Evolutionary conservation across 2,797 vertebrate species (phyloP), one percentile per base, ranked within the genome.

Genomic region (Thamnophis elegans): DNA sequence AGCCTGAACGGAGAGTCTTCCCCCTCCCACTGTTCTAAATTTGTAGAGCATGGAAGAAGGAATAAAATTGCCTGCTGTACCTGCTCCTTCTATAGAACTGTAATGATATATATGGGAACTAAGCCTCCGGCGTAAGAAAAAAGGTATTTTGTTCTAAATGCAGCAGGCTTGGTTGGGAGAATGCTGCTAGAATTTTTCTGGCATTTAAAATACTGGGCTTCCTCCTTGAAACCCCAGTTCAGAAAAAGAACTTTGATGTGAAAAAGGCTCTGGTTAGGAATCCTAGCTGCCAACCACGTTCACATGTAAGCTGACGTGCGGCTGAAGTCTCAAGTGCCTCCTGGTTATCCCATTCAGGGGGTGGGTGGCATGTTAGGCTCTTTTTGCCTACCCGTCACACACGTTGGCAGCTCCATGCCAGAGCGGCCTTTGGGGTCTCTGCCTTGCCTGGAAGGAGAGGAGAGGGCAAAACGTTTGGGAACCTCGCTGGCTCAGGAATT

Each of bases 311-410:
- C 14, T 28, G 5, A 4, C 8, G 10, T 88, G 47, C 55, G 54
- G 20, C 8, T 7, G 73, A 20, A 55, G n/a, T 58, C 10, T 42
- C 3, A 2, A 22, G 20, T 26, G 42, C 10, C 36, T 68, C 53
- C 55, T 4, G 60, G 42, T 51, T 6, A 55, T n/a, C 28, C 32
- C 12, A 0, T 87, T 18, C 82, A 20, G 3, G 2, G 10, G 10
- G 3, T 11, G 26, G 53, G 51, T 5, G 73, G 8, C 0, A 0
- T n/a, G 5, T 26, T 26, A 25, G n/a, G 5, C 16, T 3, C 16
- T 53, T 18, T 65, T 65, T 20, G 16, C 14, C 22, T 54, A 53
- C 28, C 60, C 42, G 12, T 55, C 51, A 26, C 5, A 55, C 28
- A 54, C 2, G 16, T n/a, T 26, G 28, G 26, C 25, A 4, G 28